Conservation (phyloP, 2,797 vertebrate species). For the Acanthurus tractus region DNA sequence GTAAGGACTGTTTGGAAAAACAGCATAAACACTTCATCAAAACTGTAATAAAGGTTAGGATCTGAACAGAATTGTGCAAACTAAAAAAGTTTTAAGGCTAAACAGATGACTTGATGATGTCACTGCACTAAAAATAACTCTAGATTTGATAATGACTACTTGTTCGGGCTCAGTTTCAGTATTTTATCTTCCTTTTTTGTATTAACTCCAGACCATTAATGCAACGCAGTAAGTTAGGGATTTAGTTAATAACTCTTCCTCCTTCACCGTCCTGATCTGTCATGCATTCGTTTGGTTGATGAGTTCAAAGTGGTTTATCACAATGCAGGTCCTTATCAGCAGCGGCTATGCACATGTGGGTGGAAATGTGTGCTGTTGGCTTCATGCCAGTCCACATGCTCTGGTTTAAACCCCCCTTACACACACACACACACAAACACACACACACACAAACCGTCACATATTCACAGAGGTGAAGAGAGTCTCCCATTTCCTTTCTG, state of each 20-base stretch:
- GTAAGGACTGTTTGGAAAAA: constrained; percentile 6
- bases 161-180: constrained; percentile 29
- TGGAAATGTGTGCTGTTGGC: constrained; percentile 21
- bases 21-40: constrained; percentile 3
- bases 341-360: neutral
- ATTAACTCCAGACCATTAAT: constrained; percentile 18
- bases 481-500: constrained; percentile 66
- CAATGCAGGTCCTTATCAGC: constrained; percentile 33
- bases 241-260: constrained; percentile 29
- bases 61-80: constrained; percentile 9
- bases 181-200: constrained; percentile 8
- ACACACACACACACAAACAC: constrained; percentile 23
- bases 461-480: constrained; percentile 61
- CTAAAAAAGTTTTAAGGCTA: no score
- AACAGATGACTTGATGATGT: constrained; percentile 12
- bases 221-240: neutral
- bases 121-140: constrained; percentile 48
- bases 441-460: constrained; percentile 35
- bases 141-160: constrained; percentile 27
- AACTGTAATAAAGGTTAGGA: constrained; percentile 6
- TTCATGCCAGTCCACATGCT: constrained; percentile 3
- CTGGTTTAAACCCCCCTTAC: neutral
- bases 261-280: constrained; percentile 5
- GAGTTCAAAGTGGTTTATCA: constrained; percentile 43
- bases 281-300: constrained; percentile 13